Conservation (phyloP, 1,140 invertebrate species). For the Drosophila ercepeae region DNA sequence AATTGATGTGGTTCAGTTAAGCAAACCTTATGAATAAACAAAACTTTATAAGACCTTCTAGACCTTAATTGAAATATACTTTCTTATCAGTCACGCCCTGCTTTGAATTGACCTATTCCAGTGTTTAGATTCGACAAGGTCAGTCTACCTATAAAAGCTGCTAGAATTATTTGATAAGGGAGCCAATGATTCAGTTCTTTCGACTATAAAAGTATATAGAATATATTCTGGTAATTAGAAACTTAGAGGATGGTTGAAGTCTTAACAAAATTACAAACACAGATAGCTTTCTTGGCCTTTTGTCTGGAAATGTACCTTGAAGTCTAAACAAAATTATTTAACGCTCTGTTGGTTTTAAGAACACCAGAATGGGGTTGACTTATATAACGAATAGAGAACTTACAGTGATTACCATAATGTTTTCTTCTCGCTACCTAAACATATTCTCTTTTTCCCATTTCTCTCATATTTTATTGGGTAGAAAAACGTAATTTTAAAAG, state of each 20-base stretch:
- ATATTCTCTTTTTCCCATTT: background rate
- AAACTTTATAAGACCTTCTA: background rate
- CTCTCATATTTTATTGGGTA: constrained; percentile 27
- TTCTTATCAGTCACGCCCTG: constrained; percentile 47
- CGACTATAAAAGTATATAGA: constrained; percentile 17
- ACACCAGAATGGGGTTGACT: constrained; percentile 2
- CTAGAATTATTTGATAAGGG: constrained; percentile 51
- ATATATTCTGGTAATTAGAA: constrained; percentile 70
- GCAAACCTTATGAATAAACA: background rate
- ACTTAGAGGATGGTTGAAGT: constrained; percentile 28
- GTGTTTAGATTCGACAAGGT: constrained; percentile 38
- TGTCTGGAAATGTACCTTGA: constrained; percentile 31
- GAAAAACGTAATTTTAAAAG: constrained; percentile 19
- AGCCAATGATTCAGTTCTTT: background rate
- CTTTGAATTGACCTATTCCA: constrained; percentile 37
- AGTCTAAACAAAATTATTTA: constrained; percentile 54
- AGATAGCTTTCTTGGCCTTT: constrained; percentile 2
- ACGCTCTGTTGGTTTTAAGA: constrained; percentile 50
- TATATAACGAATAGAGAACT: constrained; percentile 11
- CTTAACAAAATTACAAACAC: constrained; percentile 19
- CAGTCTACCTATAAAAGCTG: constrained; percentile 34
- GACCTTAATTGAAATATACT: background rate
- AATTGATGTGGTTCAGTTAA: constrained; percentile 7
- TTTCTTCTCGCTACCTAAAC: background rate
- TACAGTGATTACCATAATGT: constrained; percentile 35